Evolutionary conservation across 2,797 vertebrate species (phyloP).

Genomic region (Falco naumanni): DNA sequence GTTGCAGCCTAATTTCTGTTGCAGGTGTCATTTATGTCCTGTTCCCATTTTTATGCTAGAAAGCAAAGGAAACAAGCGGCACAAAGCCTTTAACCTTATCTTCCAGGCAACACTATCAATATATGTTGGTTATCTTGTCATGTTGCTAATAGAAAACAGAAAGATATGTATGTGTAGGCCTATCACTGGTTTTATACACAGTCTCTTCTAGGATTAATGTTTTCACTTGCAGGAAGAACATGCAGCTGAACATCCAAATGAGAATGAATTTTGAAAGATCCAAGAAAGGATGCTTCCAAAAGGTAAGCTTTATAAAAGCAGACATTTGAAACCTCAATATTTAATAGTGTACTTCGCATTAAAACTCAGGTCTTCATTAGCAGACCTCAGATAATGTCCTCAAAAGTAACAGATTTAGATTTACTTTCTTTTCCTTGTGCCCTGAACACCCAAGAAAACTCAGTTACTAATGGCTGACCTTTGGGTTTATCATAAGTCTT

Average conservation of each 20-base stretch:
- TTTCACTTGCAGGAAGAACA: background rate
- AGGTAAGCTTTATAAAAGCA: background rate
- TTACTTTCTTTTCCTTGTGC: background rate
- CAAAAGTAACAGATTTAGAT: background rate
- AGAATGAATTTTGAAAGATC: background rate
- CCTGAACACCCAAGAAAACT: background rate
- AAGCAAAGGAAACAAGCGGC: background rate
- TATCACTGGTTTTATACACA: background rate
- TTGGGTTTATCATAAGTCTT: background rate
- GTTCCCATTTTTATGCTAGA: background rate
- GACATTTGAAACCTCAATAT: background rate
- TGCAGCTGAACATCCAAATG: background rate
- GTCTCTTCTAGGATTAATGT: background rate
- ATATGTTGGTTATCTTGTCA: background rate
- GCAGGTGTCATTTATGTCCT: background rate
- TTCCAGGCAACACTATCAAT: background rate
- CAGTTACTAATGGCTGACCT: background rate
- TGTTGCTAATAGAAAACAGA: background rate
- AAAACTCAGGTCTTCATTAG: background rate
- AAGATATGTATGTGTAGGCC: background rate
- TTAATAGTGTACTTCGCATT: background rate
- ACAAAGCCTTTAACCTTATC: background rate
- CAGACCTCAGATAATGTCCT: background rate
- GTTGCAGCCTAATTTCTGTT: background rate
- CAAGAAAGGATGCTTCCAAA: background rate